Base-by-base conservation (phyloP, 2,797 vertebrate genomes). In the Falco rusticolus region DNA sequence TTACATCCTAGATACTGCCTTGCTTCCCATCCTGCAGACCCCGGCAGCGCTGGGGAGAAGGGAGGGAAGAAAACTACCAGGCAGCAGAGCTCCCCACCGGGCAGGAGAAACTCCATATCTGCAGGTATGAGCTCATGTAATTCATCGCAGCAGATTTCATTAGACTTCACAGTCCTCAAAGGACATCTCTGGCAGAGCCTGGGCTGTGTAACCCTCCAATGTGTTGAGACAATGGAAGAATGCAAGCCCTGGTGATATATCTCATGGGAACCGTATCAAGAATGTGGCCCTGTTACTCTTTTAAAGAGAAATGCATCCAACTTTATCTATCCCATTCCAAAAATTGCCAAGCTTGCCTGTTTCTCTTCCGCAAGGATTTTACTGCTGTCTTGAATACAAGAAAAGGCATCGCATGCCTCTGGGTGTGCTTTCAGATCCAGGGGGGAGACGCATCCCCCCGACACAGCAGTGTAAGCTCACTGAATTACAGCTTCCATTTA, bases 221-320 rank as follows among this genome's bases (percentile, higher is more conserved):
- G 0, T 53, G 75, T 89, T 26, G 76, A 93, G 92, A 71, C 94
- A 92, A 83, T 0, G 0, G 71, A 93, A 84, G 94, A 96, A 96
- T 85, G 89, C 39, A 70, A 79, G 68, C 56, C 70, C 78, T 47
- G 50, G 63, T 82, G 75, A 48, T 74, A 3, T 69, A 84, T 76
- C 92, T 87, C 60, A 70, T 28, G 65, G 90, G 82, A 96, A 89
- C 56, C 0, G 0, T 5, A 87, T 12, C 82, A 95, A 93, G 87
- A 95, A 96, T 87, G 84, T 33, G 56, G 81, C 41, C 71, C 60
- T 69, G 71, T 85, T 70, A 87, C 39, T 71, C 66, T 78, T 78
- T 84, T 57, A 88, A 71, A 86, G 37, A 51, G 29, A 91, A 96
- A 90, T 72, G 24, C 54, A 59, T 56, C 37, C 78, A 68, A 25